phyloP scores from a whole-genome alignment of 1,140 invertebrate species.

The Adoxophyes honmai region DNA sequence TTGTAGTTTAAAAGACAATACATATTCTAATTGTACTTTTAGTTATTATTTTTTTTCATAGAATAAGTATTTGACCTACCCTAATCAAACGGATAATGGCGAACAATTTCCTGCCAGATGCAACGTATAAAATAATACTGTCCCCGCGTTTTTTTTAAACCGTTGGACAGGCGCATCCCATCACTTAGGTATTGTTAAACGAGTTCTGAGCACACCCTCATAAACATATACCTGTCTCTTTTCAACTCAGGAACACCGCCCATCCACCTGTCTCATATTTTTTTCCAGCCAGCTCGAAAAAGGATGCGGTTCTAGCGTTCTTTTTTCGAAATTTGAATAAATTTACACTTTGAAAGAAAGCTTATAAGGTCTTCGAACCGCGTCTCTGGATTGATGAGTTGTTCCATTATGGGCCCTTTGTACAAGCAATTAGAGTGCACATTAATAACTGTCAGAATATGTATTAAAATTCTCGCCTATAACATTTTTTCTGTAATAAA shows the following conservation, averaged over 20 bases:
- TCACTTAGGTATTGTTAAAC: conserved; percentile 26
- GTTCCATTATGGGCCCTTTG: not conserved
- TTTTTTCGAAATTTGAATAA: conserved; percentile 63
- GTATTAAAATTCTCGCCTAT: no score
- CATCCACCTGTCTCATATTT: not conserved
- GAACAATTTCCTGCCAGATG: no score
- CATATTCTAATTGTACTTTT: no score
- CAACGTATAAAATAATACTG: no score
- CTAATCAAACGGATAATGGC: no score
- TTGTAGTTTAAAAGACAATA: no score
- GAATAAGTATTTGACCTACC: no score
- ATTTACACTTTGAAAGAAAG: conserved; percentile 61
- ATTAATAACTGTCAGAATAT: not conserved
- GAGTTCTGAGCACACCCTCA: not conserved
- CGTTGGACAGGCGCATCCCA: conserved; percentile 17
- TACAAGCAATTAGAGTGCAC: not conserved
- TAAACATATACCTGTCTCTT: conserved; percentile 13
- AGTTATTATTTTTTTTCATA: no score
- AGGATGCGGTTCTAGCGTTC: conserved; percentile 39
- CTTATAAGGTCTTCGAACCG: conserved; percentile 43
- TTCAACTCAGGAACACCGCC: not conserved
- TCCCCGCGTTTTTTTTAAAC: not conserved
- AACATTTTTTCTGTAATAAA: no score
- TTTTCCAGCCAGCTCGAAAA: conserved; percentile 16
- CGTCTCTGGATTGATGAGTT: not conserved